Conservation (phyloP, 2,113 vertebrate species). For the Guaruba guarouba region DNA sequence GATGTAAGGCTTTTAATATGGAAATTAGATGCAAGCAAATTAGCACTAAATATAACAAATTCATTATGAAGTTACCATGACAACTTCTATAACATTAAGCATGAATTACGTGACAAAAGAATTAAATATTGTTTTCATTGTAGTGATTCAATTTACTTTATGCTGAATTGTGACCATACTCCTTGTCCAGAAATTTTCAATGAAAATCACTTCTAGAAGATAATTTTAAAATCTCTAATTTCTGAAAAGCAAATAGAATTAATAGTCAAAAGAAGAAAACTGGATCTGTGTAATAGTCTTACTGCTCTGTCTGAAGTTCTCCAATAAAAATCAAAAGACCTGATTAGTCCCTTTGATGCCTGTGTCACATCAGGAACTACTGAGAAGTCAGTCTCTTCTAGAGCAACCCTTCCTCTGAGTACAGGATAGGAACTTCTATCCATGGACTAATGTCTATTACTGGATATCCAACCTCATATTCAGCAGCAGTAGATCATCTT, state of each 20-base stretch:
- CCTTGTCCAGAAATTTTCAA: neutral
- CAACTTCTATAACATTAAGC: constrained; percentile 23
- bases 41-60: constrained; percentile 33
- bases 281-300: neutral
- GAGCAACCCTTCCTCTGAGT: neutral
- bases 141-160: neutral
- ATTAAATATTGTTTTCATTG: constrained; percentile 22
- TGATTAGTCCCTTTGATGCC: neutral
- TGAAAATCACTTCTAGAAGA: neutral
- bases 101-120: constrained; percentile 37
- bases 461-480: neutral
- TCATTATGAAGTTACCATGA: constrained; percentile 30
- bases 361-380: neutral
- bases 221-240: neutral
- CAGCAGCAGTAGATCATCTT: neutral
- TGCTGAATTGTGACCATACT: neutral
- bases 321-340: neutral
- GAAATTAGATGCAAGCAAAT: constrained; percentile 39
- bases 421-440: neutral
- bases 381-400: neutral
- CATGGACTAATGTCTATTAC: neutral
- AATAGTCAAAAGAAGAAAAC: neutral
- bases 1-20: constrained; percentile 23
- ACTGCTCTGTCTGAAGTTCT: neutral
- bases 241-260: neutral